Conservation (phyloP, 2,113 vertebrate genomes). For the Proteles cristata region DNA sequence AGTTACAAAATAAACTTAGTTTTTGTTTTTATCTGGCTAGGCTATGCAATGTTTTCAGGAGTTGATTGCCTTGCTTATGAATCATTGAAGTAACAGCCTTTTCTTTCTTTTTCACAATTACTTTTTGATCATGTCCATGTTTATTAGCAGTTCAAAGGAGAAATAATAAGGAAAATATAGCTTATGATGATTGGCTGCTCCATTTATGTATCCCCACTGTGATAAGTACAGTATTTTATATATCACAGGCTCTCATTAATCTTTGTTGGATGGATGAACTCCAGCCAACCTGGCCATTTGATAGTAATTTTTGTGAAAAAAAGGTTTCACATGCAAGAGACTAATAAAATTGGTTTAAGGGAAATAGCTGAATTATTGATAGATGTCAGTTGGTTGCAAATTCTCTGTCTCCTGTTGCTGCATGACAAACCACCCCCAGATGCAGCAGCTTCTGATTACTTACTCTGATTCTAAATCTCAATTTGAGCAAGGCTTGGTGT, state of each 20-base stretch:
- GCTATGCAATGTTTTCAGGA: constrained; percentile 4
- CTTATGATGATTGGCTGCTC: constrained; percentile 46
- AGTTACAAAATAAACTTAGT: constrained; percentile 20
- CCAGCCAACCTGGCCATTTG: constrained; percentile 49
- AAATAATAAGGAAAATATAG: constrained; percentile 56
- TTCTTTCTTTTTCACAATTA: constrained; percentile 40
- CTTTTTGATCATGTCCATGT: constrained; percentile 48
- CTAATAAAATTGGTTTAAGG: constrained; percentile 23
- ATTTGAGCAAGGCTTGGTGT: background rate
- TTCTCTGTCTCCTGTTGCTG: background rate
- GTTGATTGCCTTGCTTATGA: constrained; percentile 45
- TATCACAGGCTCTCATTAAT: constrained; percentile 29
- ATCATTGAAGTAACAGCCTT: constrained; percentile 32
- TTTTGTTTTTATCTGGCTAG: constrained; percentile 54
- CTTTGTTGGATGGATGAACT: constrained; percentile 52
- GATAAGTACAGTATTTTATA: constrained; percentile 54
- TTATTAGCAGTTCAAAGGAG: constrained; percentile 57
- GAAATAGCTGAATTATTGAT: constrained; percentile 40
- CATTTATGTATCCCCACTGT: constrained; percentile 14
- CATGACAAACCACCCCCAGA: background rate
- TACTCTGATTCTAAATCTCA: background rate
- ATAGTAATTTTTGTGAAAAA: constrained; percentile 46
- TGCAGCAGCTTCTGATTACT: background rate
- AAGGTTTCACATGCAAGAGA: constrained; percentile 33
- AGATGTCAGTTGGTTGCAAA: constrained; percentile 44